Conservation (phyloP, 2,113 vertebrate species). For the Spea bombifrons region DNA sequence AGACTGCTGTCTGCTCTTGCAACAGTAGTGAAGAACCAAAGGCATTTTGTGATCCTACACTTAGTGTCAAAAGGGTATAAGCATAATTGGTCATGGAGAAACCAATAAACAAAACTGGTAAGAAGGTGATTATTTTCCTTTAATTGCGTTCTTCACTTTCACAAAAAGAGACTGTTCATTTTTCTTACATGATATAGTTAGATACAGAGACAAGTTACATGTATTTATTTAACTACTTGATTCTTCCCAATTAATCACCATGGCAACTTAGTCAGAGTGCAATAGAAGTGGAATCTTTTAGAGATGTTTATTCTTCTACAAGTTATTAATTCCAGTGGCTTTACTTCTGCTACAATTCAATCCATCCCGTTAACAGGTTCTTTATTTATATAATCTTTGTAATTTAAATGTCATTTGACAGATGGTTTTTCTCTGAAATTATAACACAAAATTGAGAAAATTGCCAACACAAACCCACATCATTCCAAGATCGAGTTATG, state of each 20-base stretch:
- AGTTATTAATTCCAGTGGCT: conserved; percentile 49
- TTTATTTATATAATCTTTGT: conserved; percentile 37
- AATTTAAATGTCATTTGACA: conserved; percentile 5
- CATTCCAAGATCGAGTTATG: background rate
- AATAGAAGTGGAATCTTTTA: conserved; percentile 39
- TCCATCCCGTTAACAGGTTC: conserved; percentile 40
- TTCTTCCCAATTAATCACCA: conserved; percentile 48
- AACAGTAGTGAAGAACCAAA: no score
- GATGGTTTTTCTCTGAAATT: background rate
- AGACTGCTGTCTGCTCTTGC: no score
- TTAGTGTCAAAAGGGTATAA: no score
- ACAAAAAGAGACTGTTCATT: conserved; percentile 20
- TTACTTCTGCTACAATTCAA: conserved; percentile 35
- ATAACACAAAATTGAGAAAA: background rate
- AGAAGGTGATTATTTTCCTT: background rate
- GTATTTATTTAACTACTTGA: conserved; percentile 46
- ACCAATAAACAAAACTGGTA: no score
- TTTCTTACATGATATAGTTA: conserved; percentile 28
- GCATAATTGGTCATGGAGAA: no score
- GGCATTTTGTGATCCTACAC: no score
- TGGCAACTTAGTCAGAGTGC: conserved; percentile 42
- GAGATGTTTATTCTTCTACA: conserved; percentile 47
- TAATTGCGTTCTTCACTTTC: background rate
- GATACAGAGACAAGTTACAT: conserved; percentile 31
- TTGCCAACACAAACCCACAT: background rate